Base-by-base conservation (phyloP, 92 coral and sea anemone genomes). In the Heliopora coerulea region DNA sequence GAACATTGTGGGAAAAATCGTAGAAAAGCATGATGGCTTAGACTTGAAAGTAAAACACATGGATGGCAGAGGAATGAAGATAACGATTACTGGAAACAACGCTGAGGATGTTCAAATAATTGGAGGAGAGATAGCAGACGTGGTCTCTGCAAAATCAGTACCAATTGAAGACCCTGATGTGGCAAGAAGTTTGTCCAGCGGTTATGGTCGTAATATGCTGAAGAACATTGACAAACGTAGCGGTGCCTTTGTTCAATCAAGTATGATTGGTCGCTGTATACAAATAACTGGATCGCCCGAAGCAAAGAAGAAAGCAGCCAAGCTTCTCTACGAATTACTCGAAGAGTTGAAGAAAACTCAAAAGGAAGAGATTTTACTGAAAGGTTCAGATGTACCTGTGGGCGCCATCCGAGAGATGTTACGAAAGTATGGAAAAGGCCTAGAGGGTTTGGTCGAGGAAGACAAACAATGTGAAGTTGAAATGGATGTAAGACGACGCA, bases 351-450 rank as follows among this genome's bases (percentile, higher is more conserved):
- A 50, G 48, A 46, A 68, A 33, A 68, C 75, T 33, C 46, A 10
- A 18, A 54, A 68, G 29, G 23, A 13, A 15, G 75, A 68, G 75
- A 50, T 68, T 17, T 33, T 27, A 20, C 23, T 68, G 25, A 31
- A 59, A 48, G 29, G 30, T 50, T 46, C 75, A 28, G 75, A 68
- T 26, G 12, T 54, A 48, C 75, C 75, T 8, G 75, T 68, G 0
- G 75, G 75, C 6, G 48, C 75, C 15, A 68, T 68, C 60, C 75
- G 75, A 46, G 60, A 50, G 44, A 48, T 68, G 27, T 32, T 68
- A 56, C 27, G 49, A 21, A 37, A 49, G 1, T 68, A 42, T 30
- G 75, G 75, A 25, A 48, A 50, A 48, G 60, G 49, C 18, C 44
- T 68, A 15, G 8, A 30, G 29, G 28, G 34, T 25, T 28, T 68